Conservation (phyloP, 2,888 invertebrate species). For the Hanleya hanleyi region DNA sequence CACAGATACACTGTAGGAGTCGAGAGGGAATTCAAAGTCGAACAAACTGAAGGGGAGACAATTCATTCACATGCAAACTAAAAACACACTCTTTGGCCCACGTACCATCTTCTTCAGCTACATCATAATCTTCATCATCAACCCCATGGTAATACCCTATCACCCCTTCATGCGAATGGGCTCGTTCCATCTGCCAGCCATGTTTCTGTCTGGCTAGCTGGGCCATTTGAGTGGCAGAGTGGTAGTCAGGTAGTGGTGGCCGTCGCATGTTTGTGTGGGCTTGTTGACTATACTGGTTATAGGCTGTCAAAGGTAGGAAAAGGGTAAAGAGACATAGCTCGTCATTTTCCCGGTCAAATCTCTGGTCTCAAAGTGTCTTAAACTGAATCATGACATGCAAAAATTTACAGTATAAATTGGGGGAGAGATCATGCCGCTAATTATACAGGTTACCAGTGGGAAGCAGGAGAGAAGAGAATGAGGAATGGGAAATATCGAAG, state of each 20-base stretch:
- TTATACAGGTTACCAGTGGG: too few species aligned
- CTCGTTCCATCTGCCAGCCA: conserved; percentile 85
- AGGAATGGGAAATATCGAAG: too few species aligned
- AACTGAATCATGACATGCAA: too few species aligned
- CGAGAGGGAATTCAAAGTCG: too few species aligned
- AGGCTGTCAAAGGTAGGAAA: conserved; percentile 48
- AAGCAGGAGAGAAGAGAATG: too few species aligned
- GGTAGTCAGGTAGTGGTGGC: conserved; percentile 83
- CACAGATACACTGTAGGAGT: too few species aligned
- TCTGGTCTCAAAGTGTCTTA: too few species aligned
- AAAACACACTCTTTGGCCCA: background rate
- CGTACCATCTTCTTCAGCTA: conserved; percentile 22
- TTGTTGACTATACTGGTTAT: conserved; percentile 58
- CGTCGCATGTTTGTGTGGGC: conserved; percentile 76
- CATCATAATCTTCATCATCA: conserved; percentile 19
- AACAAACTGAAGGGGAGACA: too few species aligned
- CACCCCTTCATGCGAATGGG: conserved; percentile 90
- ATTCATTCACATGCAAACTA: background rate
- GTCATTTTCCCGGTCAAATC: too few species aligned
- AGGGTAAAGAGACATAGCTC: too few species aligned
- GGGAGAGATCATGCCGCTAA: too few species aligned
- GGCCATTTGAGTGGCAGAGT: conserved; percentile 89
- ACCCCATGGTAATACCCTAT: conserved; percentile 17
- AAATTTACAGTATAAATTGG: too few species aligned
- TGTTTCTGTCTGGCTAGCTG: conserved; percentile 74